Evolutionary conservation across 2,797 vertebrate species (phyloP).

Genomic region (Hippoglossus hippoglossus): DNA sequence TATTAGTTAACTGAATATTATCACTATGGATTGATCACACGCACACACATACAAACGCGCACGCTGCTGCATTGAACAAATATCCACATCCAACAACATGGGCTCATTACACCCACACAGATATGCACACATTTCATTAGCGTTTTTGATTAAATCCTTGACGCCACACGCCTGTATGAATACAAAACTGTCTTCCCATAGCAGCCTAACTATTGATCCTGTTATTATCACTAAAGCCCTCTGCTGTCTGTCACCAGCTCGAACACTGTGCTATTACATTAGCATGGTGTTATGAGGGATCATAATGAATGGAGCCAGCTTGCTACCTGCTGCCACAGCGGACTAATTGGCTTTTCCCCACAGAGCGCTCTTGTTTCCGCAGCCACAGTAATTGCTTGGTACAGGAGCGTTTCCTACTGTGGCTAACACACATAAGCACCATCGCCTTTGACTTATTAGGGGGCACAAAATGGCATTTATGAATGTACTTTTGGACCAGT

Average conservation of each 20-base stretch:
- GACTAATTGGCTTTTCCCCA: conserved; percentile 78
- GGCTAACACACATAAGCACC: conserved; percentile 32
- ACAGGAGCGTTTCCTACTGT: conserved; percentile 46
- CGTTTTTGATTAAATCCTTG: conserved; percentile 44
- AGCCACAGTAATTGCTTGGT: conserved; percentile 69
- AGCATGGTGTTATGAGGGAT: conserved; percentile 61
- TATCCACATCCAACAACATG: conserved; percentile 8
- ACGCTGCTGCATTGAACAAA: background rate
- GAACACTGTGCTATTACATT: conserved; percentile 56
- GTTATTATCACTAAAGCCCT: conserved; percentile 66
- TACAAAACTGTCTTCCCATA: conserved; percentile 47
- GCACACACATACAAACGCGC: conserved; percentile 14
- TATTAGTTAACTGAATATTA: conserved; percentile 71
- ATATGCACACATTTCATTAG: conserved; percentile 42
- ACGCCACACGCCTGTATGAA: conserved; percentile 20
- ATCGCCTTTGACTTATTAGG: conserved; percentile 68
- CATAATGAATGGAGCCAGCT: conserved; percentile 68
- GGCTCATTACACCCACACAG: conserved; percentile 10
- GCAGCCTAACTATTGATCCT: conserved; percentile 62
- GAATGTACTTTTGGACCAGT: conserved; percentile 56
- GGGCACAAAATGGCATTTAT: conserved; percentile 64
- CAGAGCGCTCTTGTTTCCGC: conserved; percentile 71
- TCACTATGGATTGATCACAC: conserved; percentile 54
- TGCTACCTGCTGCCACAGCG: conserved; percentile 65
- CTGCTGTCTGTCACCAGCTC: conserved; percentile 54